These are phyloP conservation scores for Astatoreochromis straeleni DNA, from an alignment of 2,113 vertebrate species.

Conservation along the genomic window DNA sequence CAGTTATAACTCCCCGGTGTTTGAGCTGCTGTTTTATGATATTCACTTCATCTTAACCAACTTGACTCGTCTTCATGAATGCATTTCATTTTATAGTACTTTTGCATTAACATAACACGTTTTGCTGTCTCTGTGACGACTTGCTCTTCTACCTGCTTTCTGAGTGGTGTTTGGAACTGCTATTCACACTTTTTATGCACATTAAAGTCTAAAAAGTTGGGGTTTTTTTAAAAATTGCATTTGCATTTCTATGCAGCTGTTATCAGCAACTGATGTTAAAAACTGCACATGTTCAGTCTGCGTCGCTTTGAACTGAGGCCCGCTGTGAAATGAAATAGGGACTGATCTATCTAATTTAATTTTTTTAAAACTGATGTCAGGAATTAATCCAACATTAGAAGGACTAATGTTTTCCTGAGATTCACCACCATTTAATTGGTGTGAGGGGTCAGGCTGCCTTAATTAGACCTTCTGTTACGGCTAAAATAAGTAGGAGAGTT, in stretches of 20 bases:
- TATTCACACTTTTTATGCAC: not conserved
- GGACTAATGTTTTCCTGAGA: not conserved
- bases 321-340: not conserved
- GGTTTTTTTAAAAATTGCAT: rapidly evolving
- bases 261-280: not conserved
- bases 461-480: slow-evolving; percentile 25
- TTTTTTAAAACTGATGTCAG: slow-evolving; percentile 7
- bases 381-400: slow-evolving; percentile 30
- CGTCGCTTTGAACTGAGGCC: not conserved
- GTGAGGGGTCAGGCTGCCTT: slow-evolving; percentile 47
- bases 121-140: not conserved
- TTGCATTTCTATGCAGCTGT: not conserved
- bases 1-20: not conserved
- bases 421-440: slow-evolving; percentile 32
- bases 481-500: slow-evolving; percentile 4
- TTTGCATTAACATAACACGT: not conserved
- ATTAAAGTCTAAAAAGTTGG: not conserved
- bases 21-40: not conserved
- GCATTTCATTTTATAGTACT: not conserved
- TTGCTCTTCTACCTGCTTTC: not conserved
- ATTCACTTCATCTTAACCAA: not conserved
- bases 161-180: not conserved
- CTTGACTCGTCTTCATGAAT: not conserved
- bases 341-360: not conserved
- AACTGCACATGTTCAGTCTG: not conserved